Conservation (phyloP, 2,113 vertebrate genomes). For the Phoenicopterus ruber region DNA sequence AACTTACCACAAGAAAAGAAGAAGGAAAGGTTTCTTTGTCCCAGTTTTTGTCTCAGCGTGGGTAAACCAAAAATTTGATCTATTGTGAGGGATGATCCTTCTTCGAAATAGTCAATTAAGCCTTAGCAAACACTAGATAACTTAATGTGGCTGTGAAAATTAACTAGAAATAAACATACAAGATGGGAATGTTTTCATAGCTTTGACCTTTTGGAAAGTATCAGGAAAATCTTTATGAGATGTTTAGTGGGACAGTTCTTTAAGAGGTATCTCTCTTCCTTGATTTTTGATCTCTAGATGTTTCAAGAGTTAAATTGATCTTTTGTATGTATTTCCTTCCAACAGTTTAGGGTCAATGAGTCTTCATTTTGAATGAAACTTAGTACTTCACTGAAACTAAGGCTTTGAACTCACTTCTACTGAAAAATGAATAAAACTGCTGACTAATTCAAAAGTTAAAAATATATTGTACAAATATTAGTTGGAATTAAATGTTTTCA, state of each 20-base stretch:
- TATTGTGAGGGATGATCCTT: background rate
- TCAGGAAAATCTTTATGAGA: background rate
- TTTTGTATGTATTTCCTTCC: background rate
- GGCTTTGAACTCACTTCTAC: background rate
- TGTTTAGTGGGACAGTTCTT: background rate
- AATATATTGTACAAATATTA: background rate
- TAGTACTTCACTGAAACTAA: background rate
- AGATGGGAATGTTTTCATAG: background rate
- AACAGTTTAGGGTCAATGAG: background rate
- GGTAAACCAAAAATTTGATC: background rate
- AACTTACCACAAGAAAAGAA: background rate
- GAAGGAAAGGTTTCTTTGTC: background rate
- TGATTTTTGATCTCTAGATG: background rate
- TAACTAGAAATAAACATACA: background rate
- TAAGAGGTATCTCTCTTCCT: background rate
- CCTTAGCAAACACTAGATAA: background rate
- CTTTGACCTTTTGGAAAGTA: background rate
- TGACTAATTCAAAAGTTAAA: background rate
- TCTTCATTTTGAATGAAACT: background rate
- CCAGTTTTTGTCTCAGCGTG: background rate
- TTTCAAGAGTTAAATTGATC: background rate
- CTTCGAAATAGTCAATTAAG: background rate
- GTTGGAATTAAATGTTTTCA: background rate
- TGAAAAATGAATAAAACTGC: background rate
- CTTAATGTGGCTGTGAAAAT: background rate